Conservation (phyloP, 2,888 invertebrate genomes). For the Lymantria dispar region DNA sequence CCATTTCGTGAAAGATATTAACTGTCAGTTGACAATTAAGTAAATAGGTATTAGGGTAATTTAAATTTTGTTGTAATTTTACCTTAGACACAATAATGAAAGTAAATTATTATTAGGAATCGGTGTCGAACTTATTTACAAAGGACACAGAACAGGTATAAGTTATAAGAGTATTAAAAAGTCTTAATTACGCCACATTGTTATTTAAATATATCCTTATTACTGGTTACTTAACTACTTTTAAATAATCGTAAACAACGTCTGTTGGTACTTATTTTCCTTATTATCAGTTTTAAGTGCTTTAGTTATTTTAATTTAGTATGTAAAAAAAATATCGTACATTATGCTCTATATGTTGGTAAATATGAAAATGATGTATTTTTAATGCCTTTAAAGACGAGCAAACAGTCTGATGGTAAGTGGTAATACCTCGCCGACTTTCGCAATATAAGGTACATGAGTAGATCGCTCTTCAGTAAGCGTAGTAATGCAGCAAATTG, state of each 20-base stretch:
- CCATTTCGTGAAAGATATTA: conserved; percentile 54
- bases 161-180: not conserved
- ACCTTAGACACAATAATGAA: conserved; percentile 16
- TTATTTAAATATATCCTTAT: not conserved
- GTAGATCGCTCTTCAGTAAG: no score
- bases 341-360: no score
- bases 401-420: no score
- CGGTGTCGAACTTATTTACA: not conserved
- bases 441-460: no score
- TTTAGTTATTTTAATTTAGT: conserved; percentile 1
- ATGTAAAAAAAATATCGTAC: not conserved
- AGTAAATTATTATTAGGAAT: not conserved
- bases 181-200: not conserved
- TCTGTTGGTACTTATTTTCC: not conserved
- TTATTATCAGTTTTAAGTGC: not conserved
- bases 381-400: no score
- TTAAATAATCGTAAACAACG: not conserved
- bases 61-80: conserved; percentile 18
- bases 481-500: no score
- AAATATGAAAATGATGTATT: no score
- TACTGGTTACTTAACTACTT: not conserved
- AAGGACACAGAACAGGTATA: not conserved
- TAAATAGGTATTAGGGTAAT: conserved; percentile 28
- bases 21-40: conserved; percentile 41
- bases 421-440: no score